Percentiles rank a stretch among this genome's conserved stretches.
These are phyloP conservation scores for Drosophila elegans DNA, from an alignment of 1,140 invertebrate species.

Conservation along the genomic window DNA sequence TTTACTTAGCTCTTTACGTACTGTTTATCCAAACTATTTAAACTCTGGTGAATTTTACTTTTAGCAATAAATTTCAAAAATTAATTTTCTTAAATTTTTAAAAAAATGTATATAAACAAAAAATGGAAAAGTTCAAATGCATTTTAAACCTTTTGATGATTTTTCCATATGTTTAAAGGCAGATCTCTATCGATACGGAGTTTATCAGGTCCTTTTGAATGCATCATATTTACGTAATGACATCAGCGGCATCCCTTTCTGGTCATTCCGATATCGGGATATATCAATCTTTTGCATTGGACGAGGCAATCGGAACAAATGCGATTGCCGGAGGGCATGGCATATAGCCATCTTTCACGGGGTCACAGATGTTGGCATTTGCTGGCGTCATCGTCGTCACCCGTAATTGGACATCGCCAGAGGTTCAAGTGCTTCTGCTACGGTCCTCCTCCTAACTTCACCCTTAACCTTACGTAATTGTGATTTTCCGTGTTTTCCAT, in stretches of 20 bases:
- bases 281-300: slow-evolving; percentile 68
- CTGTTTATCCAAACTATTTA: no score
- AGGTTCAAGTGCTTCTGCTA: slow-evolving; percentile 27
- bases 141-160: not conserved
- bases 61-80: no score
- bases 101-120: no score
- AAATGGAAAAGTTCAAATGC: no score
- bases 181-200: not conserved
- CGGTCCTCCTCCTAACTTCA: slow-evolving; percentile 4
- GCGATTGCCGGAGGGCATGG: slow-evolving; percentile 52
- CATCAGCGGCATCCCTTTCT: slow-evolving; percentile 7
- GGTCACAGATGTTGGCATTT: slow-evolving; percentile 79
- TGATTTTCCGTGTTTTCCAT: slow-evolving; percentile 72
- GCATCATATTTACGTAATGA: slow-evolving; percentile 25
- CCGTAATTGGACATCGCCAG: slow-evolving; percentile 70
- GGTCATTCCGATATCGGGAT: slow-evolving; percentile 33
- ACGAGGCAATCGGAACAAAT: slow-evolving; percentile 45
- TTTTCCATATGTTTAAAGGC: slow-evolving; percentile 5
- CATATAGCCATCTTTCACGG: slow-evolving; percentile 47
- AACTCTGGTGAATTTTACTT: no score
- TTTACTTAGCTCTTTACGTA: no score
- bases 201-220: slow-evolving; percentile 4
- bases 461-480: slow-evolving; percentile 61
- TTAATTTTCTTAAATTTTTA: no score
- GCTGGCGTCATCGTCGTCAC: slow-evolving; percentile 57